Evolutionary conservation across 2,888 invertebrate species (phyloP).

Genomic region (Icerya purchasi): DNA sequence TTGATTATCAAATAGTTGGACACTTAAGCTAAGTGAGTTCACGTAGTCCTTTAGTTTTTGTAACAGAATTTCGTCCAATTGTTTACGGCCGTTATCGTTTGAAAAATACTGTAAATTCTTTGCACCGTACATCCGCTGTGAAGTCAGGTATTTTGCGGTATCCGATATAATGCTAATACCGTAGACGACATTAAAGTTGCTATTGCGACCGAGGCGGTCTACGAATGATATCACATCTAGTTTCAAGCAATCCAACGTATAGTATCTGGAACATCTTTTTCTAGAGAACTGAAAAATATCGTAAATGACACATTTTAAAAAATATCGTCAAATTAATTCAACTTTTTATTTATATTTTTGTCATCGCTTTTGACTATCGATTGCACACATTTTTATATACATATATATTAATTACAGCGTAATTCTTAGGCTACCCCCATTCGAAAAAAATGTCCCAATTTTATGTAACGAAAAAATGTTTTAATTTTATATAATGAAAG

Average conservation of each 20-base stretch:
- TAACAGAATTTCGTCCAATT: slow-evolving; percentile 50
- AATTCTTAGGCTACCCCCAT: no score
- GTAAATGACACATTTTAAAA: no score
- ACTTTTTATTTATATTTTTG: no score
- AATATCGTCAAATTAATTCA: no score
- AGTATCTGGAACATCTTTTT: slow-evolving; percentile 33
- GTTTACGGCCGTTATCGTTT: slow-evolving; percentile 25
- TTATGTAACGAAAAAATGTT: no score
- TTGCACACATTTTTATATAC: no score
- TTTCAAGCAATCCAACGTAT: slow-evolving; percentile 53
- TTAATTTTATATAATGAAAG: no score
- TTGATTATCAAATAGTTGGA: slow-evolving; percentile 42
- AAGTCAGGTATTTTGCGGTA: slow-evolving; percentile 20
- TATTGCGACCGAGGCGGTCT: slow-evolving; percentile 47
- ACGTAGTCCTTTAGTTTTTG: slow-evolving; percentile 48
- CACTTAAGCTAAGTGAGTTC: slow-evolving; percentile 47
- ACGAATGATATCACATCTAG: slow-evolving; percentile 52
- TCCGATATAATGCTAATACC: slow-evolving; percentile 41
- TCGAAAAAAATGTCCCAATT: no score
- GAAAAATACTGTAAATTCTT: background rate
- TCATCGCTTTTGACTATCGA: no score
- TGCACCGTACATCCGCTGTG: background rate
- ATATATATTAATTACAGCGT: no score
- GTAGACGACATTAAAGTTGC: slow-evolving; percentile 41
- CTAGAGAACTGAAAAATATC: slow-evolving; percentile 8